Evolutionary conservation across 2,888 invertebrate species (phyloP).

Genomic region (Carterocephalus palaemon): DNA sequence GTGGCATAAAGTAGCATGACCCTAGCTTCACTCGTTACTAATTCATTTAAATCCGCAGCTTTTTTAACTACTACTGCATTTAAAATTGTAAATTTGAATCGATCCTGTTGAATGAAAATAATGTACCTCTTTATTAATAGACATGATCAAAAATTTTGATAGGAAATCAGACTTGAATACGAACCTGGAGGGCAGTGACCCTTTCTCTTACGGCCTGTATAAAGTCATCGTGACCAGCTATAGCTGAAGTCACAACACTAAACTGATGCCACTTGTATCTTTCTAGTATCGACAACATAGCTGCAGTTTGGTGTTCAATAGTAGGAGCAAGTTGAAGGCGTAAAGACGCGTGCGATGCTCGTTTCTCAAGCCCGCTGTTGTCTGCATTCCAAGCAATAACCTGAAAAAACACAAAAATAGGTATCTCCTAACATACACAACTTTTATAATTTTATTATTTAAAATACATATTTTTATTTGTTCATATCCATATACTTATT

Average conservation of each 20-base stretch:
- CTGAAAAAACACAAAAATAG: constrained; percentile 36
- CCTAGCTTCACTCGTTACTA: constrained; percentile 93
- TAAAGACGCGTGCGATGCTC: constrained; percentile 92
- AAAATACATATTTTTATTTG: too few species aligned
- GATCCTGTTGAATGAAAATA: constrained; percentile 50
- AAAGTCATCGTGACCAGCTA: constrained; percentile 97
- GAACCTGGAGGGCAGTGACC: constrained; percentile 88
- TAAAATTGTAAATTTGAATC: constrained; percentile 86
- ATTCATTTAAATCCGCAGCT: constrained; percentile 86
- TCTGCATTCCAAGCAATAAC: constrained; percentile 99
- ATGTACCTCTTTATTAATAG: neutral
- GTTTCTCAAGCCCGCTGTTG: constrained; percentile 90
- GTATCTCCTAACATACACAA: too few species aligned
- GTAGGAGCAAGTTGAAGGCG: constrained; percentile 97
- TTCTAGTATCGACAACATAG: constrained; percentile 96
- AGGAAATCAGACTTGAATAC: constrained; percentile 27
- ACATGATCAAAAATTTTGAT: neutral
- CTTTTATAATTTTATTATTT: too few species aligned
- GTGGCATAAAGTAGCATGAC: constrained; percentile 96
- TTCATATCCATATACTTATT: too few species aligned
- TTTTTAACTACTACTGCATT: constrained; percentile 90
- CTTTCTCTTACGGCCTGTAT: constrained; percentile 95
- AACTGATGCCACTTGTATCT: constrained; percentile 98
- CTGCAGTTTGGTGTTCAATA: constrained; percentile 96
- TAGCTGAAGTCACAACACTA: constrained; percentile 94